Evolutionary conservation across 2,888 invertebrate genomes (phyloP).

Genomic region (Brachynemurus nebulosus): DNA sequence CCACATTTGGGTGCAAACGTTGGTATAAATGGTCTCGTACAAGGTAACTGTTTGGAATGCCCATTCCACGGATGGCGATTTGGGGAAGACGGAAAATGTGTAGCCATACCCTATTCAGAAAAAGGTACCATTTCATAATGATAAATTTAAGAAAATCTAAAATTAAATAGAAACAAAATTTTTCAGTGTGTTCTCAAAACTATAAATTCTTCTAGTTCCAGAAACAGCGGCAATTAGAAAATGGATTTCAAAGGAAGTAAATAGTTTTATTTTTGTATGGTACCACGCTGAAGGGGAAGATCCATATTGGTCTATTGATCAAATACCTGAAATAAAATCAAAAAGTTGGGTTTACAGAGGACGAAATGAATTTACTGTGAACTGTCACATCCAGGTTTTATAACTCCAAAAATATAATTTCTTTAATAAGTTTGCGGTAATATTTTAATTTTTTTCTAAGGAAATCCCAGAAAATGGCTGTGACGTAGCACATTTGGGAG

Average conservation of each 20-base stretch:
- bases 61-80: conserved; percentile 86
- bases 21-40: conserved; percentile 62
- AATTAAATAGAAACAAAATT: background rate
- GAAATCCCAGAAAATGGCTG: conserved; percentile 87
- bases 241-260: conserved; percentile 55
- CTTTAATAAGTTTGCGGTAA: background rate
- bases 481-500: conserved; percentile 65
- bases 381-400: conserved; percentile 61
- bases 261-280: conserved; percentile 70
- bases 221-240: conserved; percentile 50
- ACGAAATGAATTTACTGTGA: conserved; percentile 61
- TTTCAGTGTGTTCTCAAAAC: background rate
- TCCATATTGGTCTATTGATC: conserved; percentile 53
- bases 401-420: conserved; percentile 1
- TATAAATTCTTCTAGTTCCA: conserved; percentile 40
- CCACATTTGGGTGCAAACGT: conserved; percentile 84
- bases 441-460: conserved; percentile 30
- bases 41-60: conserved; percentile 67
- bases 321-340: conserved; percentile 37
- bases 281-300: conserved; percentile 55
- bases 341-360: conserved; percentile 54
- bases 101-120: conserved; percentile 55
- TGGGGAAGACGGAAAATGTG: conserved; percentile 58
- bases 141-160: background rate
- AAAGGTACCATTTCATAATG: conserved; percentile 24